A percentile compares a stretch with the other conserved stretches of the same genome.
Evolutionary conservation across 2,113 vertebrate species (phyloP).

Genomic region (Varanus komodoensis): DNA sequence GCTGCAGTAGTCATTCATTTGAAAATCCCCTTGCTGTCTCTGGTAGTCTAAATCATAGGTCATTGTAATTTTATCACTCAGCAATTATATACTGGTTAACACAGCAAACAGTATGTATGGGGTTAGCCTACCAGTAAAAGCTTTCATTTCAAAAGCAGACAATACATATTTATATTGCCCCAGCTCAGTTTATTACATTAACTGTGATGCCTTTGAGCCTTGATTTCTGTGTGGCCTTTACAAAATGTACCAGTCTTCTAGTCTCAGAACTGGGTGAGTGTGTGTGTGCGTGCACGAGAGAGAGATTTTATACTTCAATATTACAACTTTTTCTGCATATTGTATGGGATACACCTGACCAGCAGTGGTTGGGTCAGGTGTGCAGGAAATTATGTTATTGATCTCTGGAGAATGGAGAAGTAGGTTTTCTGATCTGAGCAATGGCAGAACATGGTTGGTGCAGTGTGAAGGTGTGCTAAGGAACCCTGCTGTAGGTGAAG

Average conservation of each 20-base stretch:
- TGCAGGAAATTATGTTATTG: neutral
- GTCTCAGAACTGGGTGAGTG: neutral
- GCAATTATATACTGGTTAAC: neutral
- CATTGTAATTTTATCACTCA: neutral
- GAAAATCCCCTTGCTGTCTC: neutral
- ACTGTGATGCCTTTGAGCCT: neutral
- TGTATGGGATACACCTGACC: neutral
- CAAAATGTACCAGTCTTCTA: neutral
- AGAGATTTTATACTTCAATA: neutral
- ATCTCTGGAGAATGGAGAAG: neutral
- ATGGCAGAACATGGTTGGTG: neutral
- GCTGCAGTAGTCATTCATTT: neutral
- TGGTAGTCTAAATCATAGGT: neutral
- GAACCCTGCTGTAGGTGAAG: neutral
- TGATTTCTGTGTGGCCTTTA: neutral
- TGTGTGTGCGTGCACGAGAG: neutral
- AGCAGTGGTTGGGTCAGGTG: neutral
- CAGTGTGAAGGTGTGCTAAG: neutral
- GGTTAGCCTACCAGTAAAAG: conserved; percentile 7
- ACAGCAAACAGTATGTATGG: neutral
- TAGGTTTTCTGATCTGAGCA: neutral
- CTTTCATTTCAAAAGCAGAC: neutral
- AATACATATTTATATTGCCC: neutral
- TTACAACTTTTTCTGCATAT: neutral
- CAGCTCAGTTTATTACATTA: neutral